Conservation (phyloP, 2,113 vertebrate genomes). For the Lepus europaeus region DNA sequence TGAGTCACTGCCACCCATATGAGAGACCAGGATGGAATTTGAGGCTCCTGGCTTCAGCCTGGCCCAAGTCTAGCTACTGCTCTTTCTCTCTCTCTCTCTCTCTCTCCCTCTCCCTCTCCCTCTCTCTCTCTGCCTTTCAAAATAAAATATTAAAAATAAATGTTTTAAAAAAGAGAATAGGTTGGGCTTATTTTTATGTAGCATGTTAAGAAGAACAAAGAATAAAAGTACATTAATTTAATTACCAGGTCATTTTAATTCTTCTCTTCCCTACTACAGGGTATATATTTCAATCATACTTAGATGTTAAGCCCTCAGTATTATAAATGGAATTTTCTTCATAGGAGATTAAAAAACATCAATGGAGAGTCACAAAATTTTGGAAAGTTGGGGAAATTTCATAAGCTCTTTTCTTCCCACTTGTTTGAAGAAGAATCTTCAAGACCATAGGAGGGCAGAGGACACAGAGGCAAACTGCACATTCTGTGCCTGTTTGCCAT, state of each 20-base stretch:
- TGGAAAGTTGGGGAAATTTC: neutral
- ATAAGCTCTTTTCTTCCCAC: neutral
- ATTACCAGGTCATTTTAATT: neutral
- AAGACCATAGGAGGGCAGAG: neutral
- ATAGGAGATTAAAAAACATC: neutral
- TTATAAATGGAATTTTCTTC: neutral
- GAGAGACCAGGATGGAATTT: no score
- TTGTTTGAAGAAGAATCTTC: neutral
- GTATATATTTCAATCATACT: neutral
- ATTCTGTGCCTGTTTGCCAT: neutral
- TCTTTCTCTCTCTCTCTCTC: no score
- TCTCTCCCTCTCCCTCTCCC: no score
- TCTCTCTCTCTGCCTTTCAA: no score
- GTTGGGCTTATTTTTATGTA: neutral
- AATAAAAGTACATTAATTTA: neutral
- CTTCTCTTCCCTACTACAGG: neutral
- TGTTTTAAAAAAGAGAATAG: no score
- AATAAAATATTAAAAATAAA: no score
- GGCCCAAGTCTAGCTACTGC: no score
- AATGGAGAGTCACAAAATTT: neutral
- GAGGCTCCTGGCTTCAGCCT: no score
- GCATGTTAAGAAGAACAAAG: neutral
- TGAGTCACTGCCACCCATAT: no score
- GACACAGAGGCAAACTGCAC: no score
- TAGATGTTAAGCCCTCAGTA: neutral